Evolutionary conservation across 2,113 vertebrate genomes (phyloP), one percentile per base, ranked within the genome.

Genomic region (Phoxinus phoxinus): DNA sequence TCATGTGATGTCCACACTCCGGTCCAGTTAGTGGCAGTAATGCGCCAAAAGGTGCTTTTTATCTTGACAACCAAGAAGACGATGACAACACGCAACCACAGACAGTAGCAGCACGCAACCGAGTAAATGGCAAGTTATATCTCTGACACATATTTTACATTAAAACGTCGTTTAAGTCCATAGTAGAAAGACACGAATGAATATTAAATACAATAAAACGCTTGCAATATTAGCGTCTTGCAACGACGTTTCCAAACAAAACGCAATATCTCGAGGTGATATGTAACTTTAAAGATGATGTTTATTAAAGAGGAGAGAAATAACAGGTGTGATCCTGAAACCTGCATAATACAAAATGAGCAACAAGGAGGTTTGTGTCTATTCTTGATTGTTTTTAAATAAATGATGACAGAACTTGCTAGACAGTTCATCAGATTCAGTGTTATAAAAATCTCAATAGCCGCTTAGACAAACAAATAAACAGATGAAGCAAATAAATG

Each of bases 301-400:
- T 76, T 76, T 53, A 53, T 76, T 53, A 76, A 76, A 30, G 73
- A 76, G 44, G 73, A 76, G 27, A 53, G 1, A 32, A 25, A 76
- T 17, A 46, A 75, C 23, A 44, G 5, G 4, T 15, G 2, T 25
- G 41, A 46, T 32, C 25, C 25, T 11, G 46, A 76, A 5, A 19
- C 13, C 15, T 30, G 46, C 46, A 11, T 4, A 4, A 21, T 19
- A 51, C 12, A 53, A 30, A 21, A 48, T 19, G 25, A 76, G n/a
- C 44, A 32, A 21, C 13, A 76, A 9, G 73, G 30, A 76, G 73
- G 73, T 76, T 21, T 3, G 73, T 48, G 25, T 53, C 27, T 6
- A 53, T 53, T 53, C 17, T 9, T 75, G 5, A 48, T 30, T 48
- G 2, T 17, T 51, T 9, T 4, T 2, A 3, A 4, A 10, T 19